A percentile compares a stretch with the other conserved stretches of the same genome.
Evolutionary conservation across 2,888 invertebrate species (phyloP).

Genomic region (Machimus rusticus): DNA sequence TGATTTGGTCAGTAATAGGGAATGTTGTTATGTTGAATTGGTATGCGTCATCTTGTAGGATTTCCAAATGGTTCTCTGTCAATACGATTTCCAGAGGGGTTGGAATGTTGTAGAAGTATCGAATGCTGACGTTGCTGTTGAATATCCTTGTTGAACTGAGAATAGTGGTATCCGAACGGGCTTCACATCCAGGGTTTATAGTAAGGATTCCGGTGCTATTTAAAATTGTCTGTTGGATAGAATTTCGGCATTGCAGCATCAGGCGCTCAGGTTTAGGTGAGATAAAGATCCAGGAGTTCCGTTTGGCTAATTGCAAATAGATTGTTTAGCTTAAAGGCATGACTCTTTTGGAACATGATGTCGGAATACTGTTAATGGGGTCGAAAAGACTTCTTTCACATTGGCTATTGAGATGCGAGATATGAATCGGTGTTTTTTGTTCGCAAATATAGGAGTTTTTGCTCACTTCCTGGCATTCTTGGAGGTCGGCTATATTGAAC

Average conservation of each 20-base stretch:
- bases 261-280: too few species aligned
- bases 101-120: background rate
- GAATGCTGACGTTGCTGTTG: background rate
- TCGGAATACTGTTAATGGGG: too few species aligned
- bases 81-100: background rate
- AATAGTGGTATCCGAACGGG: background rate
- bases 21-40: background rate
- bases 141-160: background rate
- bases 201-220: background rate
- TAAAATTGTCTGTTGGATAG: background rate
- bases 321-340: background rate
- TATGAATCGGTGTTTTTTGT: too few species aligned
- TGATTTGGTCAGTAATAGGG: background rate
- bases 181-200: background rate
- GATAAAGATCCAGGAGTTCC: too few species aligned
- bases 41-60: background rate
- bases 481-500: too few species aligned
- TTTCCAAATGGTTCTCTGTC: background rate
- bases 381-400: too few species aligned
- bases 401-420: too few species aligned
- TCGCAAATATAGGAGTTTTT: too few species aligned
- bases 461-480: too few species aligned
- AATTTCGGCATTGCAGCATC: background rate
- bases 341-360: too few species aligned
- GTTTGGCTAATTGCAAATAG: too few species aligned